These are phyloP conservation scores for Halcyon smyrnensis DNA, from an alignment of 2,797 vertebrate genomes.

Conservation along the genomic window DNA sequence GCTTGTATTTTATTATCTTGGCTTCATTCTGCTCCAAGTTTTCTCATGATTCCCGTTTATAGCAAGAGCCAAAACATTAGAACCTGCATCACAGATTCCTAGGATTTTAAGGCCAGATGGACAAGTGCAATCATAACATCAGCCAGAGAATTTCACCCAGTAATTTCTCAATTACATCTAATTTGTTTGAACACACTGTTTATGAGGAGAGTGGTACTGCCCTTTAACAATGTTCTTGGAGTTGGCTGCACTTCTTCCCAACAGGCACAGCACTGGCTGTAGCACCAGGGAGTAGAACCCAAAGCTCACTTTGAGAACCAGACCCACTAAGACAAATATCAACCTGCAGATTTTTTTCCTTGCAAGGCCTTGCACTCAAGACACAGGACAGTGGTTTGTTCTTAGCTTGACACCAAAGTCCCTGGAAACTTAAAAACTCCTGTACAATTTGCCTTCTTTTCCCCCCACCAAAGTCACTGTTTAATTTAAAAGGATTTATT, in stretches of 20 bases:
- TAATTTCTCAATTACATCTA: conserved; percentile 10
- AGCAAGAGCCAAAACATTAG: background rate
- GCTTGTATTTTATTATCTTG: conserved; percentile 46
- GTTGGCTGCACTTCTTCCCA: background rate
- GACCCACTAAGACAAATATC: background rate
- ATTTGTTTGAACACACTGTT: conserved; percentile 25
- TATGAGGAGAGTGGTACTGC: background rate
- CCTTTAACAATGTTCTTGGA: background rate
- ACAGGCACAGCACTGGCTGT: background rate
- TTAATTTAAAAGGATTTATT: background rate
- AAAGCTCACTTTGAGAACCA: accelerated
- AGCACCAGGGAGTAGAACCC: background rate
- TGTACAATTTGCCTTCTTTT: background rate
- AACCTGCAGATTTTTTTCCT: background rate
- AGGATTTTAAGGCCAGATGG: conserved; percentile 49
- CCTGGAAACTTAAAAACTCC: background rate
- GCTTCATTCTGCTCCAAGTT: conserved; percentile 34
- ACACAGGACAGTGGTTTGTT: background rate
- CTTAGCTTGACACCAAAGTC: background rate
- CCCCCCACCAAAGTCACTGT: background rate
- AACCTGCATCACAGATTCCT: background rate
- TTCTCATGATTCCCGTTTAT: background rate
- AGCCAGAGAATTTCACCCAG: conserved; percentile 4
- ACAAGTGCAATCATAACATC: conserved; percentile 4
- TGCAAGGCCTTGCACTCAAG: background rate